Conservation (phyloP, 2,797 vertebrate genomes). For the Spinus pinus region DNA sequence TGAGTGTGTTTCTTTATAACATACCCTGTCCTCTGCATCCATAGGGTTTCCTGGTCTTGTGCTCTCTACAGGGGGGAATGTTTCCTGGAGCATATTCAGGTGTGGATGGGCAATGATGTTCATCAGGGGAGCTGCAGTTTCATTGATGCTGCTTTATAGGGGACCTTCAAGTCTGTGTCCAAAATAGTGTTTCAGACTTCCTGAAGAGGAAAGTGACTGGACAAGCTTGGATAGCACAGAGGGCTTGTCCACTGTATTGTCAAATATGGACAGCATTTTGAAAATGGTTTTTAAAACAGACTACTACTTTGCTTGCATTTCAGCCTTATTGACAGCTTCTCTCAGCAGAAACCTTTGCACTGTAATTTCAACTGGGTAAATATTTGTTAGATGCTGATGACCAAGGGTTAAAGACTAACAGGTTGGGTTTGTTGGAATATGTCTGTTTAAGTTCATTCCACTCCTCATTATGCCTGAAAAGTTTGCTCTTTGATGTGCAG, state of each 20-base stretch:
- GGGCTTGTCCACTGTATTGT: not conserved
- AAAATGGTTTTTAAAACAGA: not conserved
- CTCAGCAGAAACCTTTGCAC: constrained; percentile 68
- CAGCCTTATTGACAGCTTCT: not conserved
- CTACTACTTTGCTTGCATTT: not conserved
- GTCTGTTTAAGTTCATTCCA: not conserved
- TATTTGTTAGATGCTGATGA: constrained; percentile 47
- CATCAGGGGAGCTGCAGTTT: not conserved
- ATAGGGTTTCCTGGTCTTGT: not conserved
- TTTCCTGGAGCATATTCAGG: not conserved
- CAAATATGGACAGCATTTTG: not conserved
- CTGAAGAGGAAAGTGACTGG: not conserved
- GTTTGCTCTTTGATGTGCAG: not conserved
- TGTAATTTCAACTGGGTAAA: constrained; percentile 46
- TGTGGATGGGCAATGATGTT: not conserved
- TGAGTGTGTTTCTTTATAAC: not conserved
- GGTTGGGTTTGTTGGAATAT: not conserved
- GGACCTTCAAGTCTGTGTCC: not conserved
- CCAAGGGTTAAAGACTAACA: constrained; percentile 66
- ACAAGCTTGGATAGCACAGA: not conserved
- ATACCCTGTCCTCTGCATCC: not conserved
- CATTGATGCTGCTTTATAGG: not conserved
- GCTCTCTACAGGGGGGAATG: not conserved
- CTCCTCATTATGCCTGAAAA: not conserved
- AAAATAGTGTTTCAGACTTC: not conserved